Evolutionary conservation across 2,113 vertebrate genomes (phyloP).

Genomic region (Cryptomyrus ogoouensis): DNA sequence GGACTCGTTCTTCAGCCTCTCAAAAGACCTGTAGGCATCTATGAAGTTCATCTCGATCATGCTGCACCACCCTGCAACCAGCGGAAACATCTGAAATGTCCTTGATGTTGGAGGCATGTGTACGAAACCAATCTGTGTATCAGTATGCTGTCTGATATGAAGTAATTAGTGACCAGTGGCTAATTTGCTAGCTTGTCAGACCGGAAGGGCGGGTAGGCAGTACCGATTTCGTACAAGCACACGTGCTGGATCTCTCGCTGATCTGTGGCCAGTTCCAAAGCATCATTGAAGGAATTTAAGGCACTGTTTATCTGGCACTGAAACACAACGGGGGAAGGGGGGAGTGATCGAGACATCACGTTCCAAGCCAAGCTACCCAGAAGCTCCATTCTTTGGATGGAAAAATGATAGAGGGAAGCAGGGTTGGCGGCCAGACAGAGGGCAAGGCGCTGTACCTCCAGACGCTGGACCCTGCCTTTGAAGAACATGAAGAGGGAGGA

Average conservation of each 20-base stretch:
- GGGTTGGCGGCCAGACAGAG: neutral
- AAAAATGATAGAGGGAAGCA: neutral
- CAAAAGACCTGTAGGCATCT: conserved; percentile 82
- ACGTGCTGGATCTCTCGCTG: conserved; percentile 99
- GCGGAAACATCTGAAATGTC: neutral
- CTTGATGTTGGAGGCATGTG: neutral
- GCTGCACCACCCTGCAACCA: conserved; percentile 86
- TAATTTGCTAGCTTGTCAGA: neutral
- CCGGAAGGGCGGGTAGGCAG: neutral
- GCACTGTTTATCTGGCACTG: conserved; percentile 99
- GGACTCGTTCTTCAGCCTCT: conserved; percentile 91
- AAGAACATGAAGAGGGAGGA: conserved; percentile 99
- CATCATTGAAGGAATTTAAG: conserved; percentile 91
- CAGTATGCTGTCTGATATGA: neutral
- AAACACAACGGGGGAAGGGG: conserved; percentile 25
- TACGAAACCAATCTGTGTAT: neutral
- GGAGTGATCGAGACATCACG: neutral
- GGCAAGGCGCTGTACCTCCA: conserved; percentile 65
- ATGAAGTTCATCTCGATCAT: conserved; percentile 98
- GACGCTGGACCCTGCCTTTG: conserved; percentile 89
- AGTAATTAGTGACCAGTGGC: neutral
- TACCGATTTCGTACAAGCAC: conserved; percentile 98
- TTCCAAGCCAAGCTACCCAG: neutral
- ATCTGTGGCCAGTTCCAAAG: conserved; percentile 88
- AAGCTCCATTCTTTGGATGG: neutral